A percentile compares a stretch with the other conserved stretches of the same genome.
Evolutionary conservation across 2,113 vertebrate species (phyloP).

Genomic region (Blennius ocellaris): DNA sequence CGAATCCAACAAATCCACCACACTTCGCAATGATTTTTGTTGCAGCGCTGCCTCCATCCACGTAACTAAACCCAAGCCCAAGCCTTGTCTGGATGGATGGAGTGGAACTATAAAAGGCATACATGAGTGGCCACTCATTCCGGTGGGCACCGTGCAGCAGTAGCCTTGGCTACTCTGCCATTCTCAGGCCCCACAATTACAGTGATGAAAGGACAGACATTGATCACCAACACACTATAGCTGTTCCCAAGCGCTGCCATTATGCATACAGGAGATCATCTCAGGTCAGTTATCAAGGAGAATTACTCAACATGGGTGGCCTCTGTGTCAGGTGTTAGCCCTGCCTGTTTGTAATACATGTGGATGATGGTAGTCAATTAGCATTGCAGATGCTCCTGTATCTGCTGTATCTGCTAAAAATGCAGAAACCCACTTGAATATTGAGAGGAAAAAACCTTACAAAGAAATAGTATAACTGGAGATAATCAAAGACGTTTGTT

Average conservation of each 20-base stretch:
- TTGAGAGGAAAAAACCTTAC: background rate
- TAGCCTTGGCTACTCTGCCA: conserved; percentile 63
- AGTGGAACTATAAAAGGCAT: conserved; percentile 81
- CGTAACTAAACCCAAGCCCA: conserved; percentile 70
- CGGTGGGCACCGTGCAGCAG: conserved; percentile 45
- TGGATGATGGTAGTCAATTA: conserved; percentile 30
- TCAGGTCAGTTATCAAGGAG: conserved; percentile 55
- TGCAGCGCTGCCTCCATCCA: conserved; percentile 61
- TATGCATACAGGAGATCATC: conserved; percentile 48
- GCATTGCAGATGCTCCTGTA: conserved; percentile 35
- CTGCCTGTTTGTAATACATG: conserved; percentile 15
- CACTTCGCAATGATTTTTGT: conserved; percentile 58
- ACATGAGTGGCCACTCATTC: conserved; percentile 69
- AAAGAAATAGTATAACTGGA: conserved; percentile 8
- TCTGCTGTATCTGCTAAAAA: conserved; percentile 1
- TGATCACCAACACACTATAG: conserved; percentile 61
- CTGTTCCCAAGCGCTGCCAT: conserved; percentile 49
- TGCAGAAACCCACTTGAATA: conserved; percentile 1
- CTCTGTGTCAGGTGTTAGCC: conserved; percentile 17
- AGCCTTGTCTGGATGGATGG: conserved; percentile 70
- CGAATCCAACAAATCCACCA: conserved; percentile 58
- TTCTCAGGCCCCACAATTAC: conserved; percentile 71
- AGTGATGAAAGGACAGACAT: conserved; percentile 66
- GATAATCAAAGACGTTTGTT: background rate
- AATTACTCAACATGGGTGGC: conserved; percentile 49